phyloP scores from a whole-genome alignment of 92 coral and sea anemone genomes.

The Palythoa grandis region DNA sequence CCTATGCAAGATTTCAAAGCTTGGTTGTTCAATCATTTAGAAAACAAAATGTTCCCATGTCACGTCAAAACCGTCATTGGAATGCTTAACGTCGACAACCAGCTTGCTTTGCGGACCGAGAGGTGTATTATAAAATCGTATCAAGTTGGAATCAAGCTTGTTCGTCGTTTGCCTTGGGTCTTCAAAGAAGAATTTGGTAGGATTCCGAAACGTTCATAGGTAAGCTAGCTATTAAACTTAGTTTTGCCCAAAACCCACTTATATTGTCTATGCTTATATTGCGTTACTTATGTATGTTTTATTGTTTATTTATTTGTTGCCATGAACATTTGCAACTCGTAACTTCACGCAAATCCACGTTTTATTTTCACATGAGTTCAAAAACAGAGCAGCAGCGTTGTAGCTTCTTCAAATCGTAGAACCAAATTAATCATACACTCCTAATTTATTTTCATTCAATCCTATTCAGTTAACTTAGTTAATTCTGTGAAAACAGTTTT shows the following conservation, averaged over 20 bases:
- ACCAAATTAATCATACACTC: too few relatives aligned
- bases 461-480: not conserved
- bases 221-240: not conserved
- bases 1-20: not conserved
- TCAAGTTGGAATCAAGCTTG: not conserved
- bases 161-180: not conserved
- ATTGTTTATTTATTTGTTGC: not conserved
- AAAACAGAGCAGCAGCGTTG: not conserved
- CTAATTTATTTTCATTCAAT: not conserved
- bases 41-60: not conserved
- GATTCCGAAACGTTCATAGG: not conserved
- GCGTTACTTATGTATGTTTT: not conserved
- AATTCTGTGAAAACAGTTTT: not conserved
- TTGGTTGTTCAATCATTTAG: not conserved
- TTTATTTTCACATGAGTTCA: not conserved
- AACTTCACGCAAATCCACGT: not conserved
- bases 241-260: not conserved
- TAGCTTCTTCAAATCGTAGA: too few relatives aligned
- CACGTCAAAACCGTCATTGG: not conserved
- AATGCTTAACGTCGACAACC: not conserved
- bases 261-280: not conserved
- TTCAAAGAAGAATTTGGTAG: not conserved
- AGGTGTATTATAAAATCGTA: not conserved
- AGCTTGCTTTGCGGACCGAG: conserved; percentile 28
- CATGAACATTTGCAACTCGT: not conserved